Evolutionary conservation across 2,888 invertebrate genomes (phyloP), one percentile per base, ranked within the genome.

Genomic region (Julus scanicus): DNA sequence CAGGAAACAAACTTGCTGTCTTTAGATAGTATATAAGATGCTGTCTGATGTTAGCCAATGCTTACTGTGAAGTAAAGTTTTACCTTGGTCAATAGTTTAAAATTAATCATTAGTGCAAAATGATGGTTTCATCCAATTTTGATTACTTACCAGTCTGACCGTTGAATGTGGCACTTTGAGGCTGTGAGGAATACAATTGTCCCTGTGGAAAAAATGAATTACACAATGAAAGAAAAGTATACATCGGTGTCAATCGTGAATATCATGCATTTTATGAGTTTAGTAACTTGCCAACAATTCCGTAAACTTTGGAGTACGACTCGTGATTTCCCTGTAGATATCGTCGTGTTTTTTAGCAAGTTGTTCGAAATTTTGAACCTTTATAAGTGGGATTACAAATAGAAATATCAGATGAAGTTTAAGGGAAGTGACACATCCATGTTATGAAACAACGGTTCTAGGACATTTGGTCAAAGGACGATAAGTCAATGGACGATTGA

Each of bases 281-380:
- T n/a, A 53, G 17, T 3, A 71, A 71, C 80, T 80, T 80, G 80
- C 86, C 86, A 86, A 57, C 20, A 57, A 9, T 37, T 87, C 80
- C 87, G 80, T 37, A 13, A 49, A 29, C 17, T n/a, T 49, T 2
- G 87, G 44, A 11, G 87, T 40, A 17, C 87, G 87, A 44, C 49
- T 87, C 0, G n/a, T 83, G 29, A 88, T 49, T 53, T 40, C 48
- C 8, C 40, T 15, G 20, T 49, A n/a, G 13, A 85, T 49, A 11
- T n/a, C 20, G 1, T 85, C 85, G 9, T 85, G 85, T 11, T 49
- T 49, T 44, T 85, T 85, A 85, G 11, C 6, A 1, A 85, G 6
- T 49, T 88, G 88, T 13, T 40, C 37, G 15, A 88, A 44, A 37
- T 44, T 44, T 88, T 88, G 88, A 49, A 88, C 39, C 88, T 88